Base-by-base conservation (phyloP, 2,797 vertebrate genomes). In the Stomatorhinus walkeri region DNA sequence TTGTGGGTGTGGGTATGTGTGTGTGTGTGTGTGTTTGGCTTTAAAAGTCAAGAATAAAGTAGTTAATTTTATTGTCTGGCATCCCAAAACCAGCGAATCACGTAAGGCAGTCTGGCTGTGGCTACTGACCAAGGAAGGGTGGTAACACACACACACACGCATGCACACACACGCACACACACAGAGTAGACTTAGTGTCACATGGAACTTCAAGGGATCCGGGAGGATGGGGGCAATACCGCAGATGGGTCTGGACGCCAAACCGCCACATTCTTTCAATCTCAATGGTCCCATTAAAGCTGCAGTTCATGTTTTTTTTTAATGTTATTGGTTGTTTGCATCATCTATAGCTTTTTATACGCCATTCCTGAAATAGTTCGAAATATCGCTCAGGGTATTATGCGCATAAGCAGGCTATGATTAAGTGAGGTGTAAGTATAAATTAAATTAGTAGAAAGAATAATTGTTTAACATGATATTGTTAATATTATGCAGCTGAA, bases 41-140 rank as follows among this genome's bases (percentile, higher is more conserved):
- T 89, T 88, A 90, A 90, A 61, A 72, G 61, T 87, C 16, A 79
- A 85, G 56, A 90, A 89, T 88, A 91, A 88, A 59, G 72, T 92
- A 91, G 91, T 93, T 91, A 84, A 28, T 68, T 89, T 81, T 68
- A 88, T 90, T 87, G 68, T 85, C 10, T 84, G 91, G 88, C 87
- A 91, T 89, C 86, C 81, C 48, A 48, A 24, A 89, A 91, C 91
- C 89, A 90, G 87, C 51, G 88, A 56, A 56, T 49, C 76, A n/a
- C 3, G 89, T 49, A 90, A 68, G 28, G 72, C 8, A 24, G 68
- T 24, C 24, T 16, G 40, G 40, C 76, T 81, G 40, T 46, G 76
- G 40, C 76, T 81, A 81, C 43, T 79, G 72, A 9, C 36, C 87
- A 84, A 89, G 28, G 12, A 32, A 72, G 32, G 68, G 4, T 72